Conservation (phyloP, 2,113 vertebrate species). For the Ammodytes dubius region DNA sequence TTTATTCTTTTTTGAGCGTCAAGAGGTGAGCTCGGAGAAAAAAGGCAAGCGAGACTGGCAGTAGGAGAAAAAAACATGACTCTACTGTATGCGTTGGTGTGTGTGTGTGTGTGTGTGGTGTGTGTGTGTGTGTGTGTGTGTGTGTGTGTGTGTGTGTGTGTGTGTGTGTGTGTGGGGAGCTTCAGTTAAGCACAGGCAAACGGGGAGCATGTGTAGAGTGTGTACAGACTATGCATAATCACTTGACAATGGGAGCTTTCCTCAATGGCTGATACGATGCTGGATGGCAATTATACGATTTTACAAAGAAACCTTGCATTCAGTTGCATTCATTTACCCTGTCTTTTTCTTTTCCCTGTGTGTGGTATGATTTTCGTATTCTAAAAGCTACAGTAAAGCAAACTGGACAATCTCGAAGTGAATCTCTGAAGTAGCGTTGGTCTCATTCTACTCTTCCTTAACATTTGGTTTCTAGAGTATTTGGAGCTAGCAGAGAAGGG, state of each 20-base stretch:
- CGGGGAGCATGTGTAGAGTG: not conserved
- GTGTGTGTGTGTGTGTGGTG: too few relatives aligned
- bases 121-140: too few relatives aligned
- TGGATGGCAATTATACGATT: not conserved
- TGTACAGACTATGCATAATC: too few relatives aligned
- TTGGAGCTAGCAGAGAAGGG: not conserved
- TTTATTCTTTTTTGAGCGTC: conserved; percentile 50
- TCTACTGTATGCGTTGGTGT: not conserved
- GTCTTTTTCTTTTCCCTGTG: not conserved
- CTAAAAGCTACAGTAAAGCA: not conserved
- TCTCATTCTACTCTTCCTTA: not conserved
- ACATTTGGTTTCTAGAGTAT: not conserved
- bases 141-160: too few relatives aligned
- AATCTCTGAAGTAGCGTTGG: not conserved
- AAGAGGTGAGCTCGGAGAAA: conserved; percentile 28
- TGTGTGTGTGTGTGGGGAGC: not conserved
- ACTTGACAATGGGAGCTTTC: not conserved
- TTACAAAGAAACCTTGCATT: not conserved
- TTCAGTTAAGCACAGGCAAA: not conserved
- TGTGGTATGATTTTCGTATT: not conserved
- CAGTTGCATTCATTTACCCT: not conserved
- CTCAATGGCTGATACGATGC: not conserved
- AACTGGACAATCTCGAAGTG: not conserved
- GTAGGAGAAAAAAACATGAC: conserved; percentile 15
- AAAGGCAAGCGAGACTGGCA: not conserved